A percentile compares a stretch with the other conserved stretches of the same genome.
Conservation (phyloP, 2,797 vertebrate genomes). For the Etheostoma perlongum region DNA sequence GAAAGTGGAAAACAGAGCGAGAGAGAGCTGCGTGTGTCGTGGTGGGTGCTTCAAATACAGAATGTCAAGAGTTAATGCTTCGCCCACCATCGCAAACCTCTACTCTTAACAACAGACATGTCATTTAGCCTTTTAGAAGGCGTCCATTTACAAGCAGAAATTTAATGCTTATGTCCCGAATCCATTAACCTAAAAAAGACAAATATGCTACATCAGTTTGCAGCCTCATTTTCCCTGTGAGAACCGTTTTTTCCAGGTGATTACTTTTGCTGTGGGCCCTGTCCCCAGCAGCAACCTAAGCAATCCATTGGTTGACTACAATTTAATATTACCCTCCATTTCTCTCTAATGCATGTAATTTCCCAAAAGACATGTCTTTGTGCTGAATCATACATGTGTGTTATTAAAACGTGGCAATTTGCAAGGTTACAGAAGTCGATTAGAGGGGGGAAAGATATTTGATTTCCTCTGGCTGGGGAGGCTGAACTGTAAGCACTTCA, state of each 20-base stretch:
- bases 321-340: slow-evolving; percentile 30
- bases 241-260: slow-evolving; percentile 47
- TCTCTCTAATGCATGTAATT: slow-evolving; percentile 62
- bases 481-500: slow-evolving; percentile 50
- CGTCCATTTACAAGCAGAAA: slow-evolving; percentile 46
- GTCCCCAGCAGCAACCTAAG: slow-evolving; percentile 18
- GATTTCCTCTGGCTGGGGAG: slow-evolving; percentile 43
- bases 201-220: slow-evolving; percentile 54
- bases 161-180: slow-evolving; percentile 32
- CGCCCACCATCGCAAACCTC: slow-evolving; percentile 21
- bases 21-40: not conserved
- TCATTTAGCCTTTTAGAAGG: slow-evolving; percentile 34
- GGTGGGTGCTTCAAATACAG: slow-evolving; percentile 33
- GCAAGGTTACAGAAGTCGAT: slow-evolving; percentile 38
- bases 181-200: slow-evolving; percentile 67
- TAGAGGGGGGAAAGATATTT: slow-evolving; percentile 36
- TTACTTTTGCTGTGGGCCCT: slow-evolving; percentile 29
- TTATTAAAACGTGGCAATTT: slow-evolving; percentile 74
- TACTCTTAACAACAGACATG: slow-evolving; percentile 12
- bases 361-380: slow-evolving; percentile 63
- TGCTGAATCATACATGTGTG: slow-evolving; percentile 72
- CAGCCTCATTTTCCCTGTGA: slow-evolving; percentile 56
- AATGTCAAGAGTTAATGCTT: slow-evolving; percentile 36
- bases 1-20: not conserved
- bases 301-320: slow-evolving; percentile 26